phyloP scores from a whole-genome alignment of 2,113 vertebrate species.

The Pelobates fuscus region DNA sequence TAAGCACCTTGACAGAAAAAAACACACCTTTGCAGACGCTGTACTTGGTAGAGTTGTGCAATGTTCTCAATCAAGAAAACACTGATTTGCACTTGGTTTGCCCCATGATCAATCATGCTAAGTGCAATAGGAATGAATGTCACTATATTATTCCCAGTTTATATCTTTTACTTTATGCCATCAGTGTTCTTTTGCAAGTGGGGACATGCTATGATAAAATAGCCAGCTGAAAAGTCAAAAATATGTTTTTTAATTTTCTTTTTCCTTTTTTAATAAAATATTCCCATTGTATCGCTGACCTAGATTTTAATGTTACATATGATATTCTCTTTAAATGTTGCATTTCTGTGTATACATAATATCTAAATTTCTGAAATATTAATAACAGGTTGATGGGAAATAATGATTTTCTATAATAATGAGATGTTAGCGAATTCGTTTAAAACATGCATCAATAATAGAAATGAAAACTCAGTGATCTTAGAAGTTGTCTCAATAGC shows the following conservation, averaged over 20 bases:
- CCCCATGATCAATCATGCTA: too few relatives aligned
- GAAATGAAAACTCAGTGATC: slow-evolving; percentile 59
- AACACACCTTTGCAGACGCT: too few relatives aligned
- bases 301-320: slow-evolving; percentile 28
- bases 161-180: neutral
- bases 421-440: slow-evolving; percentile 63
- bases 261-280: slow-evolving; percentile 21
- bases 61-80: too few relatives aligned
- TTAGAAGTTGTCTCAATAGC: slow-evolving; percentile 63
- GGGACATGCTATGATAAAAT: neutral
- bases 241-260: slow-evolving; percentile 3
- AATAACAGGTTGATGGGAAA: slow-evolving; percentile 50
- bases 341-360: slow-evolving; percentile 39
- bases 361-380: slow-evolving; percentile 55
- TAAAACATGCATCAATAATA: slow-evolving; percentile 61
- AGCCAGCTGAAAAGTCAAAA: slow-evolving; percentile 22
- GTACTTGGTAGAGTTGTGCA: too few relatives aligned
- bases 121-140: neutral
- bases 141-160: neutral
- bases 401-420: slow-evolving; percentile 40
- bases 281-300: slow-evolving; percentile 40
- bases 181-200: neutral
- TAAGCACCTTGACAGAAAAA: too few relatives aligned
- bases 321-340: slow-evolving; percentile 44
- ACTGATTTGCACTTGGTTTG: too few relatives aligned